Base-by-base conservation (phyloP, 2,888 invertebrate genomes). In the Petrolisthes manimaculis region DNA sequence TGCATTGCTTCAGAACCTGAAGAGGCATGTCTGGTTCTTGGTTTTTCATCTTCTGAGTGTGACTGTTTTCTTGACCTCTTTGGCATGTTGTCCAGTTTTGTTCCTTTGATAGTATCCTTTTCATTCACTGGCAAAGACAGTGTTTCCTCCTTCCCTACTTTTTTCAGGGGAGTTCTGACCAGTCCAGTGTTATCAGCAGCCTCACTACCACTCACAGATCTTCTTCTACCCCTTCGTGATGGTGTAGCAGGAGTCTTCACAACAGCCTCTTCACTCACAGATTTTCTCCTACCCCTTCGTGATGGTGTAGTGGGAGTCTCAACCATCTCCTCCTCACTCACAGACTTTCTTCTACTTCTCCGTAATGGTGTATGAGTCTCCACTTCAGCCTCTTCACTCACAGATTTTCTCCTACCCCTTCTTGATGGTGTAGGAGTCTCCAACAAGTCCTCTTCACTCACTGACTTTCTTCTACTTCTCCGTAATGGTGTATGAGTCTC, bases 61-160 rank as follows among this genome's bases (percentile, higher is more conserved):
- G 85, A 85, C 51, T 21, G 79, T 78, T 55, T 79, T n/a, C 79
- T 55, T 21, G 84, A 69, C 53, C 82, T 82, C 14, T 69, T 82
- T 61, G 82, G 51, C 69, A 69, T 69, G 51, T 69, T 82, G 14
- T 21, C 67, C 6, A n/a, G 3, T n/a, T 14, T 53, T 69, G 67
- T 24, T 61, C 37, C 55, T 56, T n/a, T 37, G 54, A n/a, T 79
- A 21, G 75, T 9, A 21, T 4, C 4, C 37, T 18, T 37, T 78
- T 56, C 56, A 37, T 14, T 9, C 24, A 4, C 37, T 61, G 37
- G 37, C 24, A n/a, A 21, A 74, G 74, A 12, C n/a, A 2, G 74
- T 18, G 21, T 21, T 74, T 74, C 24, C 74, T 2, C 53, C 51
- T n/a, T 53, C 84, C 83, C n/a, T 77, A 37, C 61, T 56, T 21